Base-by-base conservation (phyloP, 2,113 vertebrate species). In the Nibea albiflora region DNA sequence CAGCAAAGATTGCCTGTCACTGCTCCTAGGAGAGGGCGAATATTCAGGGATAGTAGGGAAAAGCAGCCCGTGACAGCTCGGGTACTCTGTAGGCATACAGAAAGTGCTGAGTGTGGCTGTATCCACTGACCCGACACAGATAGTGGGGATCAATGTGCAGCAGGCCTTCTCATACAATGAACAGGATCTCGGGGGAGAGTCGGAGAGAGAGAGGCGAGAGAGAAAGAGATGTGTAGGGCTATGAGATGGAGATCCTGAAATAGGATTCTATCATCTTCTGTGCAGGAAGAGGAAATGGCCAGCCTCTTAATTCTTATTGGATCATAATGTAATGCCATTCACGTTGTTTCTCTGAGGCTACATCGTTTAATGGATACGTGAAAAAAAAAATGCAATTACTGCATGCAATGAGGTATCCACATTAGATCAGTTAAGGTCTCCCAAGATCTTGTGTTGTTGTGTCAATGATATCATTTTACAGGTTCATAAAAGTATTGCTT, bases 111-210 rank as follows among this genome's bases (percentile, higher is more conserved):
- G 87, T 72, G 74, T 46, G 84, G 81, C 85, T 83, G 82, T 64
- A 85, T 88, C 77, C 85, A 75, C 84, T 91, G 92, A 92, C 92
- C 92, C 69, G 84, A 85, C 89, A 87, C 87, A 88, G 91, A 92
- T 89, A 91, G 86, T 67, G 73, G 87, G 88, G 90, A 93, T 92
- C 91, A 91, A 90, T 90, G 90, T 73, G 83, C 83, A 81, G 86
- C 78, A 80, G 89, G 85, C 80, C 82, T 90, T 85, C 90, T 89
- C 83, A 76, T 70, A 76, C 69, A 92, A 80, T 3, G 75, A 85
- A 70, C 81, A 61, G 88, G 64, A 84, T 92, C 92, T 92, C 92
- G 63, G 86, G 91, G 90, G 91, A 90, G 80, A 78, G 83, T 81
- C 78, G 56, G 54, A 24, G 73, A 62, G 78, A 74, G 78, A 76